Evolutionary conservation across 2,797 vertebrate species (phyloP).

Genomic region (Sebastes minor): DNA sequence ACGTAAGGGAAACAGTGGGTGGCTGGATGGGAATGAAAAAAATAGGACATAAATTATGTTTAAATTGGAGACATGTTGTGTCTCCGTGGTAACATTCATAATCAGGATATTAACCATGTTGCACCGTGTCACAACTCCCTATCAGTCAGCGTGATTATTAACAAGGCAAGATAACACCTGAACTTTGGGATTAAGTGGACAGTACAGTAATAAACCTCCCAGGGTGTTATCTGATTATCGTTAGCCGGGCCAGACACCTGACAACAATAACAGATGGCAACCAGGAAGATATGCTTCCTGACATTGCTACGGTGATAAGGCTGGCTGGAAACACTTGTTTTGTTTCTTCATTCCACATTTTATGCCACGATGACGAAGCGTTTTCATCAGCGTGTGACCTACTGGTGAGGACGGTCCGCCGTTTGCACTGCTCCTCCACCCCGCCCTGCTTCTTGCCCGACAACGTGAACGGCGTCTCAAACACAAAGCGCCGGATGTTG

Average conservation of each 20-base stretch:
- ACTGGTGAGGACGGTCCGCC: constrained; percentile 95
- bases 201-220: constrained; percentile 25
- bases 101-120: not conserved
- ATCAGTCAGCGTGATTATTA: constrained; percentile 27
- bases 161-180: constrained; percentile 39
- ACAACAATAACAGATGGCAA: not conserved
- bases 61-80: not conserved
- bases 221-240: not conserved
- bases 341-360: not conserved
- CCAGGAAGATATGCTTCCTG: not conserved
- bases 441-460: constrained; percentile 94
- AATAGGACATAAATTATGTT: not conserved
- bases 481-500: constrained; percentile 96
- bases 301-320: not conserved
- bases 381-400: constrained; percentile 19
- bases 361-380: not conserved
- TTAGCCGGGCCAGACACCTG: not conserved
- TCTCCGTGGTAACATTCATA: not conserved
- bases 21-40: constrained; percentile 72
- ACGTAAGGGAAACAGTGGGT: constrained; percentile 97
- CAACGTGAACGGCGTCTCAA: constrained; percentile 96
- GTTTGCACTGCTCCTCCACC: constrained; percentile 96
- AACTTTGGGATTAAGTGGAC: constrained; percentile 42
- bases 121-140: not conserved
- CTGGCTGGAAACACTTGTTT: not conserved